Percentiles rank a stretch among this genome's conserved stretches.
Evolutionary conservation across 2,797 vertebrate species (phyloP).

Genomic region (Antennarius maculatus): DNA sequence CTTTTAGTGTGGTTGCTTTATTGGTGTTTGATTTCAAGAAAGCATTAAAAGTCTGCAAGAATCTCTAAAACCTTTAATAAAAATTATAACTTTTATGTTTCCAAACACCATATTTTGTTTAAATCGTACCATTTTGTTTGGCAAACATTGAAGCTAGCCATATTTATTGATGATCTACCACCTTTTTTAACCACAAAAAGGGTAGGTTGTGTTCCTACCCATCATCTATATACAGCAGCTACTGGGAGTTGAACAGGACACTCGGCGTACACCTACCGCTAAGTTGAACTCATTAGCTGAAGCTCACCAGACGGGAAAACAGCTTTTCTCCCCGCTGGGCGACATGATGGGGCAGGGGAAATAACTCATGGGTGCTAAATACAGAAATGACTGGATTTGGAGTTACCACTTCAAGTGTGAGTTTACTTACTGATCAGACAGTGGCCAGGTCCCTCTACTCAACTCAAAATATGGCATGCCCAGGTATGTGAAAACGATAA

Average conservation of each 20-base stretch:
- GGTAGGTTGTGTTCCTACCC: conserved; percentile 25
- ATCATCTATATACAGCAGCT: conserved; percentile 40
- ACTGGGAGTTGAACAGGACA: conserved; percentile 46
- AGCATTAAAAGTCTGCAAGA: no score
- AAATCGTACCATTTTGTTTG: no score
- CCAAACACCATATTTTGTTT: no score
- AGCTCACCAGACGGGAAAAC: conserved; percentile 63
- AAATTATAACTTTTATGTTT: no score
- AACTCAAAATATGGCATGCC: not conserved
- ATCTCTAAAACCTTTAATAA: no score
- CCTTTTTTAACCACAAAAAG: no score
- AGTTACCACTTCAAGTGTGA: conserved; percentile 34
- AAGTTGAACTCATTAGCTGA: conserved; percentile 66
- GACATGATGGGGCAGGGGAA: conserved; percentile 48
- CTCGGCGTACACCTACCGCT: conserved; percentile 51
- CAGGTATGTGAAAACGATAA: conserved; percentile 22
- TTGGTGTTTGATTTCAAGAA: no score
- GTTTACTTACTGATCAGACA: conserved; percentile 47
- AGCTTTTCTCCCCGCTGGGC: conserved; percentile 49
- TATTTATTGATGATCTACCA: no score
- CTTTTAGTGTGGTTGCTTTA: no score
- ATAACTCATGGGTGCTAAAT: conserved; percentile 57
- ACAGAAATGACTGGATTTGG: conserved; percentile 38
- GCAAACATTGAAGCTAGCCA: no score
- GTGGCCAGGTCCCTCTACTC: not conserved